A percentile compares a stretch with the other conserved stretches of the same genome.
Conservation (phyloP, 1,140 invertebrate species). For the Lucilia cuprina region DNA sequence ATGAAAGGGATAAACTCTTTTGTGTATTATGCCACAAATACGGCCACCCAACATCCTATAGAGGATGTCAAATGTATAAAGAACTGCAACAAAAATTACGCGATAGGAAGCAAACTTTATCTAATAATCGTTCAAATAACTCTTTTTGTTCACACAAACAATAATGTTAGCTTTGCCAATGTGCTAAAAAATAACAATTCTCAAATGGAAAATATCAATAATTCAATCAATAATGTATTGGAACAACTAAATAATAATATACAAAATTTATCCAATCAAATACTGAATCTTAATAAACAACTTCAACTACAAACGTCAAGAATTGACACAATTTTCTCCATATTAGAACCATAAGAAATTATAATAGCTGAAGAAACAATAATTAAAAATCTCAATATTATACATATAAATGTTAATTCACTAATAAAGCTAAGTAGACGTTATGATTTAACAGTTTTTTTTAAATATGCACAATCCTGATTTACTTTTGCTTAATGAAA, state of each 20-base stretch:
- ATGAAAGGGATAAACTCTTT: constrained; percentile 8
- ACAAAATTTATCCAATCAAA: background rate
- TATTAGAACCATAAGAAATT: too few species aligned
- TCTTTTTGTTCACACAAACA: background rate
- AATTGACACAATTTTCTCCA: too few species aligned
- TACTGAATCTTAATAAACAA: too few species aligned
- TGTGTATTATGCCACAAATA: constrained; percentile 23
- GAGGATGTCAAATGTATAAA: constrained; percentile 16
- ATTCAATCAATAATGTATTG: constrained; percentile 1
- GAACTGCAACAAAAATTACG: constrained; percentile 1
- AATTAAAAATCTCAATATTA: too few species aligned
- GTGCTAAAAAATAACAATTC: background rate
- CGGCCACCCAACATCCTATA: background rate
- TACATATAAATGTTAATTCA: too few species aligned
- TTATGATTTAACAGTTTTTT: too few species aligned
- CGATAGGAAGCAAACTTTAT: constrained; percentile 8
- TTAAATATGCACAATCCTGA: too few species aligned
- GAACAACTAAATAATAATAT: constrained; percentile 26
- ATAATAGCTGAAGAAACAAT: too few species aligned
- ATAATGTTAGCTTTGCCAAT: constrained; percentile 5
- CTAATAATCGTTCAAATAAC: background rate
- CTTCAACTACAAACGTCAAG: too few species aligned
- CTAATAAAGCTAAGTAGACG: too few species aligned
- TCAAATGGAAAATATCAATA: background rate
- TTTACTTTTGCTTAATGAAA: too few species aligned